A percentile compares a stretch with the other conserved stretches of the same genome.
Evolutionary conservation across 2,113 vertebrate genomes (phyloP).

Genomic region (Hemichromis elongatus): DNA sequence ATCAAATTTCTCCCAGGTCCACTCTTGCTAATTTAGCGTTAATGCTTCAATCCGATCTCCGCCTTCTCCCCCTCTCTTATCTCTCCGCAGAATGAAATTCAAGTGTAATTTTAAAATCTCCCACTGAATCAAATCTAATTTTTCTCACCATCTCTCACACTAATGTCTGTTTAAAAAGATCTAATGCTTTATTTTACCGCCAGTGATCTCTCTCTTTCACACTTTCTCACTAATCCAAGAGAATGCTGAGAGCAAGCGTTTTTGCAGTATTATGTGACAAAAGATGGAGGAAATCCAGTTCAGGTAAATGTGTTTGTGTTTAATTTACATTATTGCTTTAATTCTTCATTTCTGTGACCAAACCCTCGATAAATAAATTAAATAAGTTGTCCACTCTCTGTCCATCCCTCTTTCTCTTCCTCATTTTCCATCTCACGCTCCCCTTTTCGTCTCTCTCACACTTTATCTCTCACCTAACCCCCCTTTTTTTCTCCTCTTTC

Average conservation of each 20-base stretch:
- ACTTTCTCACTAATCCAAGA: background rate
- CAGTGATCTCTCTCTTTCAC: background rate
- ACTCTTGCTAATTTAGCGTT: constrained; percentile 55
- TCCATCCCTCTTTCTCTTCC: background rate
- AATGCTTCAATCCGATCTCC: constrained; percentile 24
- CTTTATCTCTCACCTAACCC: background rate
- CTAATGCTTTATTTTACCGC: constrained; percentile 14
- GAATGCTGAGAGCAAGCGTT: background rate
- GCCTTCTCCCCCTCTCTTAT: constrained; percentile 2
- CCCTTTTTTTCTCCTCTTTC: background rate
- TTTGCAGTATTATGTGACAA: background rate
- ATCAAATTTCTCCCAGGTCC: constrained; percentile 56
- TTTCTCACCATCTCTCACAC: constrained; percentile 33
- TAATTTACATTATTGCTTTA: background rate
- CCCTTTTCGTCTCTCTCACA: background rate
- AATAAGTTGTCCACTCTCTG: background rate
- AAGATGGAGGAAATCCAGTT: background rate
- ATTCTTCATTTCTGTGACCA: background rate
- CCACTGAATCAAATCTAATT: constrained; percentile 62
- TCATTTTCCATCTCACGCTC: background rate
- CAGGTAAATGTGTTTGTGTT: background rate
- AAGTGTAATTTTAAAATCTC: constrained; percentile 54
- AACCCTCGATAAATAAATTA: background rate
- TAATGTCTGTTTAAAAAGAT: constrained; percentile 50
- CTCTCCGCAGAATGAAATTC: constrained; percentile 44